Evolutionary conservation across 2,797 vertebrate species (phyloP).

Genomic region (Sebastes aleutianus): DNA sequence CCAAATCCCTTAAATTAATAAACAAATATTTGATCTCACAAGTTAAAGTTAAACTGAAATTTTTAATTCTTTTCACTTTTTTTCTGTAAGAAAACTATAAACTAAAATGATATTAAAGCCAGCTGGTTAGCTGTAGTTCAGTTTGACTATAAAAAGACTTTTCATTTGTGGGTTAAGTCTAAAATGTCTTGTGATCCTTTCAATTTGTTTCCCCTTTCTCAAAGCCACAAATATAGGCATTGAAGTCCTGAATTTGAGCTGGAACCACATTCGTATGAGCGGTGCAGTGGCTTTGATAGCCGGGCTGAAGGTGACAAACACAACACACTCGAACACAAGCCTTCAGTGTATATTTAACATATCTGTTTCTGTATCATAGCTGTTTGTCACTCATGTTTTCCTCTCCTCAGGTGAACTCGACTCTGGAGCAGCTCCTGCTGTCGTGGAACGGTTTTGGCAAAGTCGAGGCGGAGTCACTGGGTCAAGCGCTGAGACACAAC

Average conservation of each 20-base stretch:
- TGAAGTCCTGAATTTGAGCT: constrained; percentile 81
- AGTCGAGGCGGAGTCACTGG: constrained; percentile 73
- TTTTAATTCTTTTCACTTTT: not conserved
- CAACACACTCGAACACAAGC: not conserved
- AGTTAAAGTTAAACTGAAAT: not conserved
- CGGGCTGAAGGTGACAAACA: constrained; percentile 80
- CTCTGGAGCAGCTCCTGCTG: constrained; percentile 77
- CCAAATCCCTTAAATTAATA: not conserved
- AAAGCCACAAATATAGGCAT: constrained; percentile 79
- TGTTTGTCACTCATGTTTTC: not conserved
- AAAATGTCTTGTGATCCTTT: not conserved
- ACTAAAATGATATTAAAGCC: not conserved
- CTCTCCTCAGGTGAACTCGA: constrained; percentile 70
- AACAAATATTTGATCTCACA: not conserved
- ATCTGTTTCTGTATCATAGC: not conserved
- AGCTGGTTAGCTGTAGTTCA: not conserved
- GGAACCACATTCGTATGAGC: constrained; percentile 75
- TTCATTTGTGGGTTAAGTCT: not conserved
- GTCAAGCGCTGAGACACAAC: constrained; percentile 79
- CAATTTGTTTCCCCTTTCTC: not conserved
- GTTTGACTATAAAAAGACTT: not conserved
- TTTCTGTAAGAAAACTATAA: not conserved
- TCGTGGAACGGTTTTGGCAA: constrained; percentile 80
- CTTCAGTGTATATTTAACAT: not conserved
- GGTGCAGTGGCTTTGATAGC: constrained; percentile 72